These are phyloP conservation scores for Holocentrus rufus DNA, from an alignment of 2,797 vertebrate species.

Conservation along the genomic window DNA sequence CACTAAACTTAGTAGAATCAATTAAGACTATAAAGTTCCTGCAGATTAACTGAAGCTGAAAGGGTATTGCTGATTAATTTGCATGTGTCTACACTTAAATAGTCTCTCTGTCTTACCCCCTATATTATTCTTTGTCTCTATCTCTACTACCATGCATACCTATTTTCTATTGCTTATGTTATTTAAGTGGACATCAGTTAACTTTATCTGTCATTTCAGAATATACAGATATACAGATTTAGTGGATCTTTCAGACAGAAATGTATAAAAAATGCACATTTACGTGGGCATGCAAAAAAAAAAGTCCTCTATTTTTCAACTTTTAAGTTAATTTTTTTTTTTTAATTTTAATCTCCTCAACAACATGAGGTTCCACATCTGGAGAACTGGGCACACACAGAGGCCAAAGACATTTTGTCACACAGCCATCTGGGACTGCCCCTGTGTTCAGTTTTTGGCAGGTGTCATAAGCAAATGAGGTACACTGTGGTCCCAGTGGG, in stretches of 20 bases:
- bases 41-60: slow-evolving; percentile 17
- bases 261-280: not conserved
- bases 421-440: slow-evolving; percentile 25
- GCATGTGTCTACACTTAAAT: not conserved
- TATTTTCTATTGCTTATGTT: too few relatives aligned
- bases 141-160: slow-evolving; percentile 15
- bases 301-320: not conserved
- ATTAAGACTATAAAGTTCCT: not conserved
- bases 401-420: not conserved
- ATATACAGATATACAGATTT: too few relatives aligned
- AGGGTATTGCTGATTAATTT: slow-evolving; percentile 8
- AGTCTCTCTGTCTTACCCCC: not conserved
- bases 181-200: too few relatives aligned
- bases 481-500: slow-evolving; percentile 10
- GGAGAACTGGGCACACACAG: slow-evolving; percentile 4
- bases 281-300: not conserved
- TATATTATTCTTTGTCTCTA: not conserved
- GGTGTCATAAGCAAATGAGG: slow-evolving; percentile 49
- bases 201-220: too few relatives aligned
- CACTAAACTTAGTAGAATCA: not conserved
- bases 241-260: not conserved
- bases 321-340: not conserved
- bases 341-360: not conserved
- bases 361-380: slow-evolving; percentile 19
- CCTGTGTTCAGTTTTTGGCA: slow-evolving; percentile 31